Base-by-base conservation (phyloP, 2,888 invertebrate genomes). In the Heliconius cydno region DNA sequence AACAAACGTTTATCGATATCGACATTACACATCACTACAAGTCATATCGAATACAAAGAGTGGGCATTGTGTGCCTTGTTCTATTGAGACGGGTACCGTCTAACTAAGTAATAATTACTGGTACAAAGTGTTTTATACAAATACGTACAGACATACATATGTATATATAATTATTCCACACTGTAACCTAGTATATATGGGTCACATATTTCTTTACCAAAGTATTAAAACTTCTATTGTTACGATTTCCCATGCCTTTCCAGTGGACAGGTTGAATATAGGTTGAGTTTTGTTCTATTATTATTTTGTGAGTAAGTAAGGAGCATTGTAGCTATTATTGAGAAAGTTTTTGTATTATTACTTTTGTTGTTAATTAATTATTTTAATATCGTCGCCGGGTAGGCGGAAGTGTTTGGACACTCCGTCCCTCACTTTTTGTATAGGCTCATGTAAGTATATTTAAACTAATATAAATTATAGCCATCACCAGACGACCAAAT, bases 1-100 rank as follows among this genome's bases (percentile, higher is more conserved):
- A n/a, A n/a, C n/a, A n/a, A n/a, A n/a, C n/a, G n/a, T 12, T 60
- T 60, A 60, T n/a, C 22, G 22, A 68, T 68, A 80, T 78, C 71
- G 78, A 76, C 25, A 71, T 12, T 9, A 10, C 46, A 4, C 5
- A 38, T 83, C 72, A 83, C 77, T 72, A 83, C 76, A 83, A 84
- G 84, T 84, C 84, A 82, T 81, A 86, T 84, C 84, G 83, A 85
- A 84, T 84, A 85, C 85, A 83, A 86, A 83, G 83, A 81, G 76
- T 76, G 73, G 76, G 77, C 74, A 80, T 82, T 82, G 81, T 82
- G 66, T 67, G 73, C 68, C 80, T 74, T 81, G 81, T 79, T 82
- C 80, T 57, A 80, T 80, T 77, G 81, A 82, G 81, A 71, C 76
- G 30, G 78, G 57, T 76, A 80, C 34, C 67, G 77, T 79, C 81